phyloP scores from a whole-genome alignment of 2,888 invertebrate species.

The Campaea margaritaria region DNA sequence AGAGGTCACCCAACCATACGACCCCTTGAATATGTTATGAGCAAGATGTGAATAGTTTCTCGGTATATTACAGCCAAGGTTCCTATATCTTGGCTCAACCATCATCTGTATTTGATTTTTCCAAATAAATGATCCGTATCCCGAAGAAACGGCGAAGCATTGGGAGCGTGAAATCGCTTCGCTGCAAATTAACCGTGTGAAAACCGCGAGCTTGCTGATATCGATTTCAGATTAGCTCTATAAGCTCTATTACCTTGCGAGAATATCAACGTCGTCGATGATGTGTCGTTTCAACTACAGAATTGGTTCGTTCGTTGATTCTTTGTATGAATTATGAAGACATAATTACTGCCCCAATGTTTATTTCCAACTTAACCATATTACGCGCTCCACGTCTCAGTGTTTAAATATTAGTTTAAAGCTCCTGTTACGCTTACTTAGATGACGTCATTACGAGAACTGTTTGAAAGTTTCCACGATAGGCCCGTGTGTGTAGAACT shows the following conservation, averaged over 20 bases:
- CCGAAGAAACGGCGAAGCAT: constrained; percentile 46
- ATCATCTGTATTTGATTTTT: constrained; percentile 17
- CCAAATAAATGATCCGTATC: constrained; percentile 33
- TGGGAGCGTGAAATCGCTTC: constrained; percentile 54
- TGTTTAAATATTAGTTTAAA: constrained; percentile 21
- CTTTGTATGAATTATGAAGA: no score
- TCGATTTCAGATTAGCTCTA: constrained; percentile 71
- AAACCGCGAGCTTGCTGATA: constrained; percentile 51
- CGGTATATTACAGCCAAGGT: not conserved
- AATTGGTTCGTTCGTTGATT: no score
- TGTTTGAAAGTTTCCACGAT: constrained; percentile 26
- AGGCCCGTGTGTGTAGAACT: constrained; percentile 27
- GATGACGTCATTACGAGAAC: constrained; percentile 24
- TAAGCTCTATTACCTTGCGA: constrained; percentile 45
- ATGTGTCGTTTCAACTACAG: no score
- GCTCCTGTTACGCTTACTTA: constrained; percentile 2
- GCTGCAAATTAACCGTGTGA: constrained; percentile 61
- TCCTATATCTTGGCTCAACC: not conserved
- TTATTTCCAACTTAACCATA: not conserved
- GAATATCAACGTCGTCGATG: constrained; percentile 10
- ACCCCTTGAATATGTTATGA: constrained; percentile 19
- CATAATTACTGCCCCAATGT: no score
- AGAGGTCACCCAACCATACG: constrained; percentile 3
- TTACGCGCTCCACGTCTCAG: not conserved
- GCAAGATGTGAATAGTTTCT: constrained; percentile 2